A percentile compares a stretch with the other conserved stretches of the same genome.
These are phyloP conservation scores for Gerosis bhagava DNA, from an alignment of 2,888 invertebrate species.

Conservation along the genomic window DNA sequence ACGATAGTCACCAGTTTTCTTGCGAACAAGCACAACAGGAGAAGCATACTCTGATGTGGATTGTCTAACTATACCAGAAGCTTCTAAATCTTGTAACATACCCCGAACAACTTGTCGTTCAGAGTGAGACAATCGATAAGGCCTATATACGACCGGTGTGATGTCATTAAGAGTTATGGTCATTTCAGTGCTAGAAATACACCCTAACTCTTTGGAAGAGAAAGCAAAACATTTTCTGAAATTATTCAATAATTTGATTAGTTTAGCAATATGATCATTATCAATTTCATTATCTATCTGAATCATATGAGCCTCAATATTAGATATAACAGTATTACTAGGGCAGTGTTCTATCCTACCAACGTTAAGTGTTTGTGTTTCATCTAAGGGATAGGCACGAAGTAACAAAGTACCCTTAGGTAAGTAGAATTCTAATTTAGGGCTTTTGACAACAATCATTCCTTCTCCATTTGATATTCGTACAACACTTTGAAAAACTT, in stretches of 20 bases:
- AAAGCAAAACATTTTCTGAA: slow-evolving; percentile 13
- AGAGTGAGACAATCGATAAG: slow-evolving; percentile 3
- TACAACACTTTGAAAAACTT: slow-evolving; percentile 9
- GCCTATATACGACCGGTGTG: slow-evolving; percentile 7
- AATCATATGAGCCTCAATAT: slow-evolving; percentile 4
- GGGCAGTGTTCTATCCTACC: slow-evolving; percentile 6
- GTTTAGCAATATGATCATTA: not conserved
- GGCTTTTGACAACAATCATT: not conserved
- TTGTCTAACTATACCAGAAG: slow-evolving; percentile 3
- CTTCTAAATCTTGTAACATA: slow-evolving; percentile 6
- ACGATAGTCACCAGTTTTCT: slow-evolving; percentile 36
- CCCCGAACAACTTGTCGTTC: slow-evolving; percentile 2
- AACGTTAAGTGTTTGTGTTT: not conserved
- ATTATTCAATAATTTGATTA: not conserved
- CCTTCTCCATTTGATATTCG: not conserved
- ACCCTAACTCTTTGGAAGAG: not conserved
- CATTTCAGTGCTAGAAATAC: slow-evolving; percentile 1
- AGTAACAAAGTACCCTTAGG: not conserved
- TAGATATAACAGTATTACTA: not conserved
- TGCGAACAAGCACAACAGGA: slow-evolving; percentile 11
- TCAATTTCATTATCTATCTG: slow-evolving; percentile 1
- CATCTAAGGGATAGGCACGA: not conserved
- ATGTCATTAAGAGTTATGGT: not conserved
- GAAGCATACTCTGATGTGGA: slow-evolving; percentile 10
- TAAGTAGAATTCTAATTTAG: not conserved